A percentile compares a stretch with the other conserved stretches of the same genome.
These are phyloP conservation scores for Drosophila prosaltans DNA, from an alignment of 1,140 invertebrate species.

Conservation along the genomic window DNA sequence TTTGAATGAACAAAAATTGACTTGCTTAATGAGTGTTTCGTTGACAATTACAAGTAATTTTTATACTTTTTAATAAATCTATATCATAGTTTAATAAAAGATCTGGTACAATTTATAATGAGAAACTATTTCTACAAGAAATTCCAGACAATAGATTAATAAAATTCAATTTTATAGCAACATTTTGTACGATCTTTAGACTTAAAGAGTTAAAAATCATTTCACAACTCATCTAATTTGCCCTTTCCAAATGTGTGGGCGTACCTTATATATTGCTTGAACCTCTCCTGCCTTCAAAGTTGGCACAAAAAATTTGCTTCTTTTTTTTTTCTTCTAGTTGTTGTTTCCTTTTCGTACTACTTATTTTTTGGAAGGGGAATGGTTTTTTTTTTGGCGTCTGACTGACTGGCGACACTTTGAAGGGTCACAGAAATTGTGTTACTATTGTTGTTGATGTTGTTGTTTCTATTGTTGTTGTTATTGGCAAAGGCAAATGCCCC, in stretches of 20 bases:
- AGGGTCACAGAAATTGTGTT: not conserved
- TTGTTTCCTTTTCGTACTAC: constrained; percentile 7
- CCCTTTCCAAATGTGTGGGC: constrained; percentile 2
- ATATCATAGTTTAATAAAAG: too few species aligned
- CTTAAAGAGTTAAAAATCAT: too few species aligned
- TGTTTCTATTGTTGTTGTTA: not conserved
- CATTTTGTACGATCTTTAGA: too few species aligned
- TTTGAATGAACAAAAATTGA: too few species aligned
- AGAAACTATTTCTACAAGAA: too few species aligned
- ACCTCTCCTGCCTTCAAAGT: not conserved
- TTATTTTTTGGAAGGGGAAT: not conserved
- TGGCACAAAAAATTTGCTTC: constrained; percentile 6
- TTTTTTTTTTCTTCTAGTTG: not conserved
- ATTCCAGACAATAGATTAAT: too few species aligned
- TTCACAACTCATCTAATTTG: not conserved
- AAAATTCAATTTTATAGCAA: too few species aligned
- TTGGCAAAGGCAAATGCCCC: constrained; percentile 5
- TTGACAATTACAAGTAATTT: too few species aligned
- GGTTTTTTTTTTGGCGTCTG: constrained; percentile 29
- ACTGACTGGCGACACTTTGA: constrained; percentile 38
- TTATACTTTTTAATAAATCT: too few species aligned
- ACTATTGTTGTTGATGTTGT: not conserved
- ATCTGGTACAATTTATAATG: too few species aligned
- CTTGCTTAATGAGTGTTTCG: too few species aligned
- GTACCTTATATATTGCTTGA: not conserved